These are phyloP conservation scores for Chrysoperla carnea DNA, from an alignment of 1,140 invertebrate species.

Conservation along the genomic window DNA sequence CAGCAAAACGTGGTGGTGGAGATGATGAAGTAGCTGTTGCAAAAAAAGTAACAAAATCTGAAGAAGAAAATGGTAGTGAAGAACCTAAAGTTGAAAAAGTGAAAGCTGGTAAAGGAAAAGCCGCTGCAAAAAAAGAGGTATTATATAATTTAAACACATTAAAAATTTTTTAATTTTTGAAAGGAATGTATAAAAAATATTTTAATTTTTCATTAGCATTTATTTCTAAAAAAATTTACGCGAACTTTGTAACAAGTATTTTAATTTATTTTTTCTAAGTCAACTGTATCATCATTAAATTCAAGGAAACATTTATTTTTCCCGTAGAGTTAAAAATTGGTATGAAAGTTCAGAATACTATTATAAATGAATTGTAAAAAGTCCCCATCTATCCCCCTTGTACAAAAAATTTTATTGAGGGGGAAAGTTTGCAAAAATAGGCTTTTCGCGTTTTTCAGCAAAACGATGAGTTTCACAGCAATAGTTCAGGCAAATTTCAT, in stretches of 20 bases:
- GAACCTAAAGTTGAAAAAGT: constrained; percentile 5
- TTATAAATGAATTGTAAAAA: too few relatives aligned
- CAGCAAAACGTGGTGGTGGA: constrained; percentile 4
- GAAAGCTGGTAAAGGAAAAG: constrained; percentile 7
- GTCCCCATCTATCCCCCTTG: too few relatives aligned
- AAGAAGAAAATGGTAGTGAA: constrained; percentile 2
- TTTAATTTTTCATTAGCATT: background rate
- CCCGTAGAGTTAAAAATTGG: too few relatives aligned
- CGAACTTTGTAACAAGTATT: background rate
- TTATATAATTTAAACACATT: background rate
- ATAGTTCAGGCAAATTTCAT: too few relatives aligned
- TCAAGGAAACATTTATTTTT: background rate
- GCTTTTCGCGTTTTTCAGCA: too few relatives aligned
- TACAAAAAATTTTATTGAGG: too few relatives aligned
- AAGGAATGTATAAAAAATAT: background rate
- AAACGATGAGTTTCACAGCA: too few relatives aligned
- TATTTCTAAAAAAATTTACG: background rate
- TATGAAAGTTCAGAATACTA: too few relatives aligned
- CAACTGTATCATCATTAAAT: background rate
- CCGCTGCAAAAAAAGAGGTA: constrained; percentile 3
- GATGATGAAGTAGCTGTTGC: constrained; percentile 5
- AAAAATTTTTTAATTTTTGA: background rate
- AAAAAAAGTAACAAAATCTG: constrained; percentile 5
- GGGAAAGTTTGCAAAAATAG: too few relatives aligned
- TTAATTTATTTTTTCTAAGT: background rate